Conservation (phyloP, 2,797 vertebrate genomes). For the Brachyalestes nurse region DNA sequence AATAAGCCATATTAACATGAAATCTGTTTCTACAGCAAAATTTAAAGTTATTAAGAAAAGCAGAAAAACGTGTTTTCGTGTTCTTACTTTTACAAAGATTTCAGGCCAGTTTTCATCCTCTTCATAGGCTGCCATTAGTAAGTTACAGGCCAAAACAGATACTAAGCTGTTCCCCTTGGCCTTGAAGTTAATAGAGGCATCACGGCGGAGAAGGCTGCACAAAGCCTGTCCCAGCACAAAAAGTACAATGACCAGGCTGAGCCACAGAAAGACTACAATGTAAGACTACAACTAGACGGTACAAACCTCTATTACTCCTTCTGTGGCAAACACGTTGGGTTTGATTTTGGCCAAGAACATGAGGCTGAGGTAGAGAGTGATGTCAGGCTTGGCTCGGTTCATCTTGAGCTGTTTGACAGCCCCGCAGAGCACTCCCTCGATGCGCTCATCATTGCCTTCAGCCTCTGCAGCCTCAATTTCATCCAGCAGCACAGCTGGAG, state of each 20-base stretch:
- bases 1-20: not conserved
- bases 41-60: not conserved
- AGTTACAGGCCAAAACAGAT: constrained; percentile 93
- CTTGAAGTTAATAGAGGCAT: constrained; percentile 96
- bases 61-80: not conserved
- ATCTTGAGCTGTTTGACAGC: constrained; percentile 93
- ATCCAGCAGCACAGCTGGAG: constrained; percentile 87
- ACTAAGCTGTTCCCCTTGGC: constrained; percentile 97
- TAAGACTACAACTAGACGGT: not conserved
- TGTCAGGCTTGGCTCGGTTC: constrained; percentile 94
- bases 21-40: not conserved
- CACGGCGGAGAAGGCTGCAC: constrained; percentile 93
- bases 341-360: constrained; percentile 99
- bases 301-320: constrained; percentile 95
- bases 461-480: constrained; percentile 94
- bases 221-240: constrained; percentile 80
- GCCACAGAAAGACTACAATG: not conserved
- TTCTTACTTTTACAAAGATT: constrained; percentile 93
- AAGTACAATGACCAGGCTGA: not conserved
- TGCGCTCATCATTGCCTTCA: constrained; percentile 93
- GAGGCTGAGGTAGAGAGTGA: constrained; percentile 91
- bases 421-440: constrained; percentile 94
- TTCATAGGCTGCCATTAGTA: constrained; percentile 97
- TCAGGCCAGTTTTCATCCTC: constrained; percentile 99
- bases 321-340: constrained; percentile 95